Percentiles rank a stretch among this genome's conserved stretches.
Conservation (phyloP, 2,888 invertebrate species). For the Sisyra terminalis region DNA sequence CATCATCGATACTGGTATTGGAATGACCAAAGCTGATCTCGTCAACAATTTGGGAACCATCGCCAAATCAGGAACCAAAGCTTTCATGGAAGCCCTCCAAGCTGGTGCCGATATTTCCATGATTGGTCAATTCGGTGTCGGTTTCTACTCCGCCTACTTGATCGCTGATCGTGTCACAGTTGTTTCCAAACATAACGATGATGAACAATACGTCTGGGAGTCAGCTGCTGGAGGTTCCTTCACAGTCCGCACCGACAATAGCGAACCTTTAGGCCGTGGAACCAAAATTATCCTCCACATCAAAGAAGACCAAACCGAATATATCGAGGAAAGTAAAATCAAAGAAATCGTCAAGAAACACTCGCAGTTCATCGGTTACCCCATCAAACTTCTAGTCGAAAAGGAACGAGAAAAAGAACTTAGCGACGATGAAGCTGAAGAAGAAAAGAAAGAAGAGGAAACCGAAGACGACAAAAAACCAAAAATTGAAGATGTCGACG, state of each 20-base stretch:
- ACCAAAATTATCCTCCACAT: constrained; percentile 88
- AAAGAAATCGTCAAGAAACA: constrained; percentile 98
- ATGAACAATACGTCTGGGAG: constrained; percentile 97
- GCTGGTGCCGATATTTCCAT: constrained; percentile 99
- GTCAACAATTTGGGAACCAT: constrained; percentile 98
- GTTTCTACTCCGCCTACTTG: constrained; percentile 97
- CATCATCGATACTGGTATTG: constrained; percentile 89
- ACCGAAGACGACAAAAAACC: constrained; percentile 52
- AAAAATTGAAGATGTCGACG: constrained; percentile 37
- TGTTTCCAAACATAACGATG: constrained; percentile 91
- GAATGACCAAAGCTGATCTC: constrained; percentile 99
- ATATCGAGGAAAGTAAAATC: constrained; percentile 83
- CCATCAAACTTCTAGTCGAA: constrained; percentile 87
- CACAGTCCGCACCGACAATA: constrained; percentile 64
- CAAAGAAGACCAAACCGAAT: constrained; percentile 93
- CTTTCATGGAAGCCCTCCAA: constrained; percentile 99
- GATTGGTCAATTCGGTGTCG: constrained; percentile 99
- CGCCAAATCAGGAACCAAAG: constrained; percentile 99
- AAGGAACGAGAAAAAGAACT: constrained; percentile 96
- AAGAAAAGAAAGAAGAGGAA: constrained; percentile 45
- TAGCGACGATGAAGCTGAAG: constrained; percentile 81
- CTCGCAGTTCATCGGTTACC: constrained; percentile 98
- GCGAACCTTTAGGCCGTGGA: constrained; percentile 77
- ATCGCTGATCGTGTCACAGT: constrained; percentile 91
- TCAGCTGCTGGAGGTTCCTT: constrained; percentile 97